These are phyloP conservation scores for Megaleporinus macrocephalus DNA, from an alignment of 2,113 vertebrate species.

Conservation along the genomic window DNA sequence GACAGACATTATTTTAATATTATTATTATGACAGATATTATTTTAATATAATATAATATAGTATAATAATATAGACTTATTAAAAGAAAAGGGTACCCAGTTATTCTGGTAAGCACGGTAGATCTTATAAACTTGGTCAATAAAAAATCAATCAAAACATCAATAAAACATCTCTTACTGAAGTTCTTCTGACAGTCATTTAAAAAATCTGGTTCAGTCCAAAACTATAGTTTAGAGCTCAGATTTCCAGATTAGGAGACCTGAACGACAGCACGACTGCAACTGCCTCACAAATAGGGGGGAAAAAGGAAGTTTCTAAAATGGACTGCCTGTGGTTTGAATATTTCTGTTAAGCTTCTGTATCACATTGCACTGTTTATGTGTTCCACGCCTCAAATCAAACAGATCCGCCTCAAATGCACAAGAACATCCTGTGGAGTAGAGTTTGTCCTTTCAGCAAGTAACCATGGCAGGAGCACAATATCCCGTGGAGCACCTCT, in stretches of 20 bases:
- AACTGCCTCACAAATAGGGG: not conserved
- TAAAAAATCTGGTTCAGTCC: too few species aligned
- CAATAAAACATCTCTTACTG: too few species aligned
- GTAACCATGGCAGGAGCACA: slow-evolving; percentile 49
- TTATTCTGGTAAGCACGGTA: too few species aligned
- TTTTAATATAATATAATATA: too few species aligned
- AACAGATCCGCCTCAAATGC: slow-evolving; percentile 49
- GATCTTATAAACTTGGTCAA: too few species aligned
- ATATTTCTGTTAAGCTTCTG: slow-evolving; percentile 22
- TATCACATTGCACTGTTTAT: slow-evolving; percentile 30
- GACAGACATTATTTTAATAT: too few species aligned
- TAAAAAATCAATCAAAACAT: too few species aligned
- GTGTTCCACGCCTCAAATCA: slow-evolving; percentile 24
- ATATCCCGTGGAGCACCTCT: slow-evolving; percentile 68
- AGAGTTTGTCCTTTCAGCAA: slow-evolving; percentile 62
- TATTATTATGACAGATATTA: too few species aligned
- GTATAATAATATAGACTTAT: too few species aligned
- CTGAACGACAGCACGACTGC: not conserved
- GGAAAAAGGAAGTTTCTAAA: not conserved
- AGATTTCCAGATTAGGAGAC: not conserved
- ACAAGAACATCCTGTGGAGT: slow-evolving; percentile 49
- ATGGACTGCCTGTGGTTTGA: not conserved
- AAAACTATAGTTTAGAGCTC: not conserved
- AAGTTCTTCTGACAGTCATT: too few species aligned
- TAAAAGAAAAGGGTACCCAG: too few species aligned